Percentiles rank a stretch among this genome's conserved stretches.
Evolutionary conservation across 2,888 invertebrate species (phyloP).

Genomic region (Leptinotarsa haldemani): DNA sequence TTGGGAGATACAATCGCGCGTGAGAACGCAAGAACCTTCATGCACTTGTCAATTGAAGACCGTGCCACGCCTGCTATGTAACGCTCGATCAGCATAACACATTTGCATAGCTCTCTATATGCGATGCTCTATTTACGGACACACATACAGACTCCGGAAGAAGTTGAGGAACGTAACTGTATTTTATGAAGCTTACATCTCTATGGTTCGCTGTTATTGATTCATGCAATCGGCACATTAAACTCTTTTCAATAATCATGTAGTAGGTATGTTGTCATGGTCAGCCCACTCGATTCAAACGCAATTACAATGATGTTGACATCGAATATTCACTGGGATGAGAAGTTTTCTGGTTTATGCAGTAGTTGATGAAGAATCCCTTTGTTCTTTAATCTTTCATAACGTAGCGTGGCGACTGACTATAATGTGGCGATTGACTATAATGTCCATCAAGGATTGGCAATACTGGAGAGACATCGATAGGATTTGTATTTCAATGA

Average conservation of each 20-base stretch:
- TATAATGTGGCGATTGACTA: no score
- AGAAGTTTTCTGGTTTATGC: no score
- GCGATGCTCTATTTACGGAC: constrained; percentile 30
- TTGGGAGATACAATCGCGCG: constrained; percentile 35
- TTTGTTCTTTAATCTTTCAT: no score
- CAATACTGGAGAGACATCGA: no score
- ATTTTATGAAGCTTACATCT: constrained; percentile 39
- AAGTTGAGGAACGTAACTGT: constrained; percentile 16
- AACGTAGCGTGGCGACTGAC: no score
- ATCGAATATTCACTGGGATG: no score
- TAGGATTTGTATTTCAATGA: no score
- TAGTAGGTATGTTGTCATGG: background rate
- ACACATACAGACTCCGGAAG: constrained; percentile 17
- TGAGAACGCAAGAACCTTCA: constrained; percentile 49
- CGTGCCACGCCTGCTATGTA: constrained; percentile 45
- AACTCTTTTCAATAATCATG: background rate
- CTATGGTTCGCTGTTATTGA: constrained; percentile 33
- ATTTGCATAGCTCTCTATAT: constrained; percentile 27
- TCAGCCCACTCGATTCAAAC: background rate
- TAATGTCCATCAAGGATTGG: no score
- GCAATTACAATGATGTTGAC: no score
- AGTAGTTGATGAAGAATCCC: no score
- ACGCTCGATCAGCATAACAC: constrained; percentile 30
- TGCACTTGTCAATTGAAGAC: constrained; percentile 49
- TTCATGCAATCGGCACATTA: constrained; percentile 34